Percentiles rank a stretch among this genome's conserved stretches.
Conservation (phyloP, 2,888 invertebrate species). For the Eupithecia dodoneata region DNA sequence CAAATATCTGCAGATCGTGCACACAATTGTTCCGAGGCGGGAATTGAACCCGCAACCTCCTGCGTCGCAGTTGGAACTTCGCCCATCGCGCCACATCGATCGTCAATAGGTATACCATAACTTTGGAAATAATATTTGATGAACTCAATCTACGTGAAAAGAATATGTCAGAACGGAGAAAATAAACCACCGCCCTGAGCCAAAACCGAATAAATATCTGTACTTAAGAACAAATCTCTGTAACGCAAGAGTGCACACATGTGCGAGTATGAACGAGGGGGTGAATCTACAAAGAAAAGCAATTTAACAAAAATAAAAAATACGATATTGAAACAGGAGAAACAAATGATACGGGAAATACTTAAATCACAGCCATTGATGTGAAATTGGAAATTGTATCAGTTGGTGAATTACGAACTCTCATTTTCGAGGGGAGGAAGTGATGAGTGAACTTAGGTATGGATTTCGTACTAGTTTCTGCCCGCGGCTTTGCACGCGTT, state of each 20-base stretch:
- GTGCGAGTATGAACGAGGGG: conserved; percentile 48
- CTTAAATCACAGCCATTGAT: conserved; percentile 80
- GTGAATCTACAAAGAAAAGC: conserved; percentile 75
- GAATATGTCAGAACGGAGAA: conserved; percentile 45
- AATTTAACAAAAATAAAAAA: conserved; percentile 81
- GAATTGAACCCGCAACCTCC: too few species aligned
- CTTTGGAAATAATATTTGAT: conserved; percentile 25
- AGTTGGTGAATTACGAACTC: conserved; percentile 55
- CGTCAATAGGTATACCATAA: too few species aligned
- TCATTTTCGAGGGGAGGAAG: conserved; percentile 39
- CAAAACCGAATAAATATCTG: conserved; percentile 78
- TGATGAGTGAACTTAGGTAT: background rate
- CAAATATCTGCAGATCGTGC: too few species aligned
- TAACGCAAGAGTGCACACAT: conserved; percentile 65
- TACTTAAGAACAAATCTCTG: conserved; percentile 80
- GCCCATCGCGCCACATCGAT: too few species aligned
- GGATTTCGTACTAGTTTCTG: background rate
- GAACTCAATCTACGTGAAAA: conserved; percentile 39
- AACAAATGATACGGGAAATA: conserved; percentile 83
- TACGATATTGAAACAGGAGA: conserved; percentile 70
- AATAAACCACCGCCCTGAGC: conserved; percentile 74
- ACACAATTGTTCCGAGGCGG: too few species aligned
- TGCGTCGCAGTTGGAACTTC: too few species aligned
- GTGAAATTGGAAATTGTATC: conserved; percentile 69
- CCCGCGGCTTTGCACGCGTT: too few species aligned